A percentile compares a stretch with the other conserved stretches of the same genome.
phyloP scores from a whole-genome alignment of 30 jellyfish, hydroid and myxozoan genomes.

The Nemopilema nomurai region DNA sequence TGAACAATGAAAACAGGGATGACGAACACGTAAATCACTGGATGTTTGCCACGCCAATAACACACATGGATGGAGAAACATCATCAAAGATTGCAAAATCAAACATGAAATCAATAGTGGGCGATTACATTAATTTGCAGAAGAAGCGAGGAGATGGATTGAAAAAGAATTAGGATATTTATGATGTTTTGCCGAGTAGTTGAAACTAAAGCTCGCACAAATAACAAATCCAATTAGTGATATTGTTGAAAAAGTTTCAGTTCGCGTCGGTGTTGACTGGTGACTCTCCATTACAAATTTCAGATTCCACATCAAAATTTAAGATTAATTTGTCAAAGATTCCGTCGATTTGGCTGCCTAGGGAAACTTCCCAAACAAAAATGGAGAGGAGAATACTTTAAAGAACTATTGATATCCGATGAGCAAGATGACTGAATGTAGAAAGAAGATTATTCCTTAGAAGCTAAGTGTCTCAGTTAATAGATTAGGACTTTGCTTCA shows the following conservation, averaged over 20 bases:
- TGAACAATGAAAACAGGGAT: not conserved
- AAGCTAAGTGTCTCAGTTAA: no score
- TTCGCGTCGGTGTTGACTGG: not conserved
- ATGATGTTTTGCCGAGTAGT: not conserved
- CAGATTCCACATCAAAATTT: not conserved
- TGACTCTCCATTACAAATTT: not conserved
- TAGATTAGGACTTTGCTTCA: no score
- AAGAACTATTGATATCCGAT: not conserved
- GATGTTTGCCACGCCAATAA: not conserved
- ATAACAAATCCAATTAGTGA: not conserved
- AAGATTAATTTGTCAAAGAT: not conserved
- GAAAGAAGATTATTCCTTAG: no score
- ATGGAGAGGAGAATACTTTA: not conserved
- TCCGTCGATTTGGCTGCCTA: not conserved
- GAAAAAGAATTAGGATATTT: no score
- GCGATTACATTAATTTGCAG: no score
- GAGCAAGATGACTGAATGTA: no score
- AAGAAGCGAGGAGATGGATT: not conserved
- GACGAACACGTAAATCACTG: not conserved
- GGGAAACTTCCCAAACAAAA: not conserved
- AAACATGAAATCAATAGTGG: not conserved
- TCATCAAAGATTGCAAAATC: not conserved
- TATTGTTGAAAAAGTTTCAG: not conserved
- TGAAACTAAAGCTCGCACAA: not conserved
- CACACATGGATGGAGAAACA: not conserved